Percentiles rank a stretch among this genome's conserved stretches.
phyloP scores from a whole-genome alignment of 2,888 invertebrate genomes.

The Eugnorisma glareosa region DNA sequence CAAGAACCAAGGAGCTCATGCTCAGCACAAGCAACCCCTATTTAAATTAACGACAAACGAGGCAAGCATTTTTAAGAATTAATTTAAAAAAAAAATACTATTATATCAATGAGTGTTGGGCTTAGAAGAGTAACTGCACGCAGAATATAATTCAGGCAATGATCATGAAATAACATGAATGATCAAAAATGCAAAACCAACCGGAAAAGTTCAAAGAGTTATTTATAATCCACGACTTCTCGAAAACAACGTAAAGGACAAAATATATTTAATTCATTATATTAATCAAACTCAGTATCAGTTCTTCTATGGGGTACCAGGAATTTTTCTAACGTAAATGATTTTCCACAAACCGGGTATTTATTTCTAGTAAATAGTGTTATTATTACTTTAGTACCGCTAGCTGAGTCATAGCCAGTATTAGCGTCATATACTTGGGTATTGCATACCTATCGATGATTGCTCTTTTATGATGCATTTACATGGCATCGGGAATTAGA shows the following conservation, averaged over 20 bases:
- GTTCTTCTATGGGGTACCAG: constrained; percentile 27
- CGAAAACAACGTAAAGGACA: constrained; percentile 34
- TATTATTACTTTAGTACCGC: constrained; percentile 43
- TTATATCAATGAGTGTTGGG: background rate
- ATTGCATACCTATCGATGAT: constrained; percentile 38
- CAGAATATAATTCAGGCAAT: background rate
- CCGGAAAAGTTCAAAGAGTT: constrained; percentile 16
- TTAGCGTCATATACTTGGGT: constrained; percentile 24
- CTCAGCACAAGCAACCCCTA: too few species aligned
- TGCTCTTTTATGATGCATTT: constrained; percentile 56
- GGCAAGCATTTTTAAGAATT: too few species aligned
- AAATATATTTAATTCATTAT: constrained; percentile 24
- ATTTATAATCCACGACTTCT: background rate
- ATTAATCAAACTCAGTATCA: constrained; percentile 27
- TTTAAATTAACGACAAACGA: too few species aligned
- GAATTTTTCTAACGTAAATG: constrained; percentile 57
- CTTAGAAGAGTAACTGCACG: background rate
- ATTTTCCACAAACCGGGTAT: constrained; percentile 54
- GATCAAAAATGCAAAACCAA: constrained; percentile 8
- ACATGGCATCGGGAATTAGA: constrained; percentile 58
- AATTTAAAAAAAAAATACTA: too few species aligned
- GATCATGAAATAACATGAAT: constrained; percentile 27
- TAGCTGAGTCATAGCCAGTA: constrained; percentile 44
- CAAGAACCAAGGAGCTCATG: too few species aligned
- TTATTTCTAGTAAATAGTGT: constrained; percentile 37